Percentiles rank a stretch among this genome's conserved stretches.
Conservation (phyloP, 2,113 vertebrate genomes). For the Lophius piscatorius region DNA sequence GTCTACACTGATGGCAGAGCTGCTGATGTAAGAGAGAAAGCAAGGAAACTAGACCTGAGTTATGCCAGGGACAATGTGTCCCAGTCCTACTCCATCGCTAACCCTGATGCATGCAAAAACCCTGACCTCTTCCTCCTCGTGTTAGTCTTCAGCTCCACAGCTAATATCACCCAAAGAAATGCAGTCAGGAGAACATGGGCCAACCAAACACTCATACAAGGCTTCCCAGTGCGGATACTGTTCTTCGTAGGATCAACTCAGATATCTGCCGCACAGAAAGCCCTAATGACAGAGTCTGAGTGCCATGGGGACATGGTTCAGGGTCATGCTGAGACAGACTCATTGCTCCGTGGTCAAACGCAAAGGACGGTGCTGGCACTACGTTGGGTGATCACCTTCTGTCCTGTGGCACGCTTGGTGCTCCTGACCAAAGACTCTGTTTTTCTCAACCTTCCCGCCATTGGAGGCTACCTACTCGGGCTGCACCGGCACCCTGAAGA, state of each 20-base stretch:
- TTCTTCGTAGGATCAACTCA: slow-evolving; percentile 85
- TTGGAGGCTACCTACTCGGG: slow-evolving; percentile 83
- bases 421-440: slow-evolving; percentile 83
- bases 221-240: slow-evolving; percentile 70
- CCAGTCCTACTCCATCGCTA: slow-evolving; percentile 69
- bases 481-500: slow-evolving; percentile 84
- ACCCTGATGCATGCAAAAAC: slow-evolving; percentile 68
- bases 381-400: slow-evolving; percentile 87
- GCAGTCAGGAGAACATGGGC: slow-evolving; percentile 87
- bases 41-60: slow-evolving; percentile 83
- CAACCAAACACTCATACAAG: slow-evolving; percentile 76
- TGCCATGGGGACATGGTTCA: slow-evolving; percentile 85
- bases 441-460: slow-evolving; percentile 83
- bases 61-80: slow-evolving; percentile 80
- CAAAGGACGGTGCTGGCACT: slow-evolving; percentile 79
- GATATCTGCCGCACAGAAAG: slow-evolving; percentile 65
- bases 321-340: slow-evolving; percentile 78
- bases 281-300: slow-evolving; percentile 77
- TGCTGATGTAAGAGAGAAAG: slow-evolving; percentile 83
- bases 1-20: slow-evolving; percentile 81
- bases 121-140: slow-evolving; percentile 85
- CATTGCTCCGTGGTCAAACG: slow-evolving; percentile 68
- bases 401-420: slow-evolving; percentile 85
- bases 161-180: slow-evolving; percentile 79
- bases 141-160: slow-evolving; percentile 83